Percentiles rank a stretch among this genome's conserved stretches.
Conservation (phyloP, 2,888 invertebrate genomes). For the Mechanitis messenoides region DNA sequence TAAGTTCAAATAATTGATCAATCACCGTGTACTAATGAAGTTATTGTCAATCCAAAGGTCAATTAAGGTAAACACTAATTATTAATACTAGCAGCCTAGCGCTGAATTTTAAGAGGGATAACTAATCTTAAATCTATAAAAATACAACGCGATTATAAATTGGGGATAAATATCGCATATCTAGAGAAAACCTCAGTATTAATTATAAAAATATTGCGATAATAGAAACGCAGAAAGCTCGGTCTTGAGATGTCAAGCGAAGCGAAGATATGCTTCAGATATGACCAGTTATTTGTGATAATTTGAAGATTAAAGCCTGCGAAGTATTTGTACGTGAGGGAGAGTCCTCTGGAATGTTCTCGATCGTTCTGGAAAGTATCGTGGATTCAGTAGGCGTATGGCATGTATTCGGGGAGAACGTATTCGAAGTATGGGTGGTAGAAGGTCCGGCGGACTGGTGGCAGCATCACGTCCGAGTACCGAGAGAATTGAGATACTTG, state of each 20-base stretch:
- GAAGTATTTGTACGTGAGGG: conserved; percentile 53
- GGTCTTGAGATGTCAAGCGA: conserved; percentile 51
- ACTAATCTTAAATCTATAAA: conserved; percentile 63
- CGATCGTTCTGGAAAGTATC: conserved; percentile 38
- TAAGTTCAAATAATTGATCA: conserved; percentile 57
- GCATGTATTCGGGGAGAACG: conserved; percentile 54
- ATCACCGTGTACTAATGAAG: conserved; percentile 45
- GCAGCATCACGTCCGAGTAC: conserved; percentile 68
- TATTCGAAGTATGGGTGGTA: conserved; percentile 60
- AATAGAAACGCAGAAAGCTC: conserved; percentile 54
- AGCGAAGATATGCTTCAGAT: conserved; percentile 72
- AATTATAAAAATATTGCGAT: conserved; percentile 63
- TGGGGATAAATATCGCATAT: conserved; percentile 52
- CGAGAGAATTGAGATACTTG: conserved; percentile 69
- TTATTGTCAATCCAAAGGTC: conserved; percentile 58
- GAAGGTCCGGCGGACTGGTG: conserved; percentile 57
- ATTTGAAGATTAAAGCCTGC: conserved; percentile 48
- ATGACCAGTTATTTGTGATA: conserved; percentile 44
- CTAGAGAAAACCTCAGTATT: conserved; percentile 52
- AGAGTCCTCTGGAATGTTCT: conserved; percentile 40
- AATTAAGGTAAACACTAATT: conserved; percentile 27
- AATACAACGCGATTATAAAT: conserved; percentile 63
- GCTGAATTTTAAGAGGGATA: conserved; percentile 35
- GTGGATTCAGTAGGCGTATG: conserved; percentile 58
- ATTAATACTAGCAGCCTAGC: conserved; percentile 27